Percentiles rank a stretch among this genome's conserved stretches.
Conservation (phyloP, 1,140 invertebrate genomes). For the Scaptomyza pallida region DNA sequence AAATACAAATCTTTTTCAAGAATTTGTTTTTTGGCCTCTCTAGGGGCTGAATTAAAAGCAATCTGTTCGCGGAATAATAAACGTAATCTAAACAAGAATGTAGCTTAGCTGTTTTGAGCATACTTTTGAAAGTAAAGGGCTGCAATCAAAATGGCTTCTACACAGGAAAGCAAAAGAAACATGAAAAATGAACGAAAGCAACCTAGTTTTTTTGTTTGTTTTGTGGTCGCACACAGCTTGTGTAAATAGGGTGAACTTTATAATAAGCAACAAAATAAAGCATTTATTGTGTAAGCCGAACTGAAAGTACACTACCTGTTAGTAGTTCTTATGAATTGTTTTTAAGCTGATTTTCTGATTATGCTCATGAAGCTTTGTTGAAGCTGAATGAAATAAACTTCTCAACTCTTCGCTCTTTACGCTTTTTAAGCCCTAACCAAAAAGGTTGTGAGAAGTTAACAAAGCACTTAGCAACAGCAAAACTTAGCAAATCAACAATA, state of each 20-base stretch:
- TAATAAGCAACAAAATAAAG: constrained; percentile 20
- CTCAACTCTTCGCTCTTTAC: neutral
- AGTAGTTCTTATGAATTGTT: neutral
- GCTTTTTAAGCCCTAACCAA: too few species aligned
- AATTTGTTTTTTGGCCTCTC: neutral
- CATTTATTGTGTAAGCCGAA: neutral
- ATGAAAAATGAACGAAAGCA: constrained; percentile 72
- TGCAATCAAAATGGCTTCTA: constrained; percentile 9
- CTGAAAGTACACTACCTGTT: neutral
- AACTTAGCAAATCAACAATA: constrained; percentile 51
- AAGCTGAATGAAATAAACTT: neutral
- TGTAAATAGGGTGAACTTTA: constrained; percentile 55
- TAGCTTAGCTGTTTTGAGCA: constrained; percentile 56
- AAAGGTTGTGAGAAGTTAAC: neutral
- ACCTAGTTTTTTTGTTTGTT: constrained; percentile 43
- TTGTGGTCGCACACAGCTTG: constrained; percentile 31
- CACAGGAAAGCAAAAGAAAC: constrained; percentile 58
- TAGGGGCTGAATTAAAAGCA: constrained; percentile 2
- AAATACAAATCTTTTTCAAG: neutral
- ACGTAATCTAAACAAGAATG: constrained; percentile 65
- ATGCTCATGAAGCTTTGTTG: too few species aligned
- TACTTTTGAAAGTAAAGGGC: constrained; percentile 20
- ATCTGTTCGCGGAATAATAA: constrained; percentile 35
- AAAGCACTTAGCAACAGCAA: constrained; percentile 4
- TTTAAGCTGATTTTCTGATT: neutral